Evolutionary conservation across 2,113 vertebrate genomes (phyloP), one percentile per base, ranked within the genome.

Genomic region (Damaliscus lunatus): DNA sequence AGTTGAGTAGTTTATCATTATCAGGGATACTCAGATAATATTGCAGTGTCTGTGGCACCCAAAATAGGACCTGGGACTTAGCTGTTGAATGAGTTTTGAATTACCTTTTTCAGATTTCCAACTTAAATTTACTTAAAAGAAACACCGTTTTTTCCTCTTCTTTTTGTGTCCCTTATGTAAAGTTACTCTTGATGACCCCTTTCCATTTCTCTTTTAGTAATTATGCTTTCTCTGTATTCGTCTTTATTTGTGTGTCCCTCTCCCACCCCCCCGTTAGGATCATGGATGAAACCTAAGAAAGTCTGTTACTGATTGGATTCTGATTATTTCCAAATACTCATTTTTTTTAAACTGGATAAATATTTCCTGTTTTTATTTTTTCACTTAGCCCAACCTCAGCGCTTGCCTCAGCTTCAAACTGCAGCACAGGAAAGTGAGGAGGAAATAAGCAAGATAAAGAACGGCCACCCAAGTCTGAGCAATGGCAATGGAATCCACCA

Each of bases 381-480:
- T 52, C 5, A 96, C 96, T 97, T 94, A 99, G 99, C 99, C 96
- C 99, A 99, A 98, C 99, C 99, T 98, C 99, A 99, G 95, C 97
- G 99, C 62, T 98, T 99, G 98, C 98, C 99, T 97, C 99, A 98
- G 96, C 99, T 99, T 2, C 98, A 98, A 95, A 60, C 98, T 96
- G 99, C 98, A 62, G 97, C 97, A 80, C 98, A 98, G 98, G 99
- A 99, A 97, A 96, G 91, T 53, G 99, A 99, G 90, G 99, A 99
- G 98, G 99, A 99, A 96, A 97, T 85, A 83, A 97, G 97, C 98
- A 99, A 98, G 97, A 98, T 99, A 92, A 99, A 99, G 98, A 99
- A 99, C 1, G 99, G 99, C 94, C 98, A 98, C 8, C 57, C 52
- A 11, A 96, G 97, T 97, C 97, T 99, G 98, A 99, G 98, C 98